A percentile compares a stretch with the other conserved stretches of the same genome.
phyloP scores from a whole-genome alignment of 2,888 invertebrate species.

The Dicroscelio sp. region DNA sequence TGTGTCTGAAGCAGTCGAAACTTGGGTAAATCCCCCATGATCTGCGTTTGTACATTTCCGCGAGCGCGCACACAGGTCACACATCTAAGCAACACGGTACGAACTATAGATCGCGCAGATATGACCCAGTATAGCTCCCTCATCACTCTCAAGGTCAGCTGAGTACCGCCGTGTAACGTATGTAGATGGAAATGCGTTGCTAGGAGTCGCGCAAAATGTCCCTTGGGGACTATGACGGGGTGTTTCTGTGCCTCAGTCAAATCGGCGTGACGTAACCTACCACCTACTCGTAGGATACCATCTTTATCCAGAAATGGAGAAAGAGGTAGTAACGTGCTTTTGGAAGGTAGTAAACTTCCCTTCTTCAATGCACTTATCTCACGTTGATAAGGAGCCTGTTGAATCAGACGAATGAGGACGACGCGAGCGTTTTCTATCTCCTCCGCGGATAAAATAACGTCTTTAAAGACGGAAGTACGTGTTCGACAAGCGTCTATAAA shows the following conservation, averaged over 20 bases:
- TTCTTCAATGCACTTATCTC: neutral
- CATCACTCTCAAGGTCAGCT: conserved; percentile 52
- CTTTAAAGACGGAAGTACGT: no score
- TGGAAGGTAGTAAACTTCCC: neutral
- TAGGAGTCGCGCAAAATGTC: neutral
- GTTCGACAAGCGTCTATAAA: neutral
- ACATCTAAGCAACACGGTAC: neutral
- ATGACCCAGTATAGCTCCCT: conserved; percentile 66
- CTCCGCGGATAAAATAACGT: no score
- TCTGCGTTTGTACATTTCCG: neutral
- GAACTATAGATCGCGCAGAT: conserved; percentile 23
- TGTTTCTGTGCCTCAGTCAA: neutral
- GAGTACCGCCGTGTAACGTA: conserved; percentile 53
- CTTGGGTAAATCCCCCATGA: conserved; percentile 18
- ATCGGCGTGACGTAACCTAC: neutral
- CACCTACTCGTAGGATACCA: neutral
- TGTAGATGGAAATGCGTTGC: neutral
- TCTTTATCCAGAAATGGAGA: neutral
- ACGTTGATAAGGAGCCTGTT: neutral
- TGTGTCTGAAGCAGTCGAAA: neutral
- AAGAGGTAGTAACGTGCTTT: neutral
- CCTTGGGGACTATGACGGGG: neutral
- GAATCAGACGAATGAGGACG: no score
- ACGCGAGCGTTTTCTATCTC: neutral
- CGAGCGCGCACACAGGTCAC: neutral